Conservation (phyloP, 2,113 vertebrate species). For the Centropus bengalensis region DNA sequence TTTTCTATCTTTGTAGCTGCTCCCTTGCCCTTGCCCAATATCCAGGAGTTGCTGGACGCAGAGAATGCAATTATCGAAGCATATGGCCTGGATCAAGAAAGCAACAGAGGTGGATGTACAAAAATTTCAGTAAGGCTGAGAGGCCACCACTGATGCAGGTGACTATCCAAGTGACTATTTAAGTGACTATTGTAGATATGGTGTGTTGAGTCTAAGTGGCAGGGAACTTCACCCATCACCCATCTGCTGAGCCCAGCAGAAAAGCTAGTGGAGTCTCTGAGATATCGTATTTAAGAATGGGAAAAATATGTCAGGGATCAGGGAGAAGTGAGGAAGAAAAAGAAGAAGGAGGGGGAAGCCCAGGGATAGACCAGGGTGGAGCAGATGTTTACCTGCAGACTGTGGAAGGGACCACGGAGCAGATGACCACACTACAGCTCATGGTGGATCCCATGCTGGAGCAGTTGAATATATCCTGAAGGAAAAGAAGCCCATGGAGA, state of each 20-base stretch:
- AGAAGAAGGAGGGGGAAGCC: not conserved
- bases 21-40: not conserved
- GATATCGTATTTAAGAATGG: not conserved
- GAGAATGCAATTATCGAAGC: not conserved
- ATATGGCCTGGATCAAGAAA: not conserved
- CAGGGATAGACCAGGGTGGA: not conserved
- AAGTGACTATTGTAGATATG: not conserved
- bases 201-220: not conserved
- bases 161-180: not conserved
- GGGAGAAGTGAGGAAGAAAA: not conserved
- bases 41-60: not conserved
- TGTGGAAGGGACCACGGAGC: not conserved
- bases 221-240: rapidly evolving
- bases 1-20: not conserved
- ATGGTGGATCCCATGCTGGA: rapidly evolving
- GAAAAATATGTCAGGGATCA: not conserved
- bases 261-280: not conserved
- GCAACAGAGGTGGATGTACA: not conserved
- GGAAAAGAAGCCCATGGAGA: not conserved
- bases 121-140: not conserved
- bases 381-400: not conserved
- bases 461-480: not conserved
- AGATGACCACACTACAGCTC: no score
- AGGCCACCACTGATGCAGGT: not conserved
- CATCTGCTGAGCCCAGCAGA: not conserved